Base-by-base conservation (phyloP, 2,113 vertebrate genomes). In the Thalassarche chlororhynchos region DNA sequence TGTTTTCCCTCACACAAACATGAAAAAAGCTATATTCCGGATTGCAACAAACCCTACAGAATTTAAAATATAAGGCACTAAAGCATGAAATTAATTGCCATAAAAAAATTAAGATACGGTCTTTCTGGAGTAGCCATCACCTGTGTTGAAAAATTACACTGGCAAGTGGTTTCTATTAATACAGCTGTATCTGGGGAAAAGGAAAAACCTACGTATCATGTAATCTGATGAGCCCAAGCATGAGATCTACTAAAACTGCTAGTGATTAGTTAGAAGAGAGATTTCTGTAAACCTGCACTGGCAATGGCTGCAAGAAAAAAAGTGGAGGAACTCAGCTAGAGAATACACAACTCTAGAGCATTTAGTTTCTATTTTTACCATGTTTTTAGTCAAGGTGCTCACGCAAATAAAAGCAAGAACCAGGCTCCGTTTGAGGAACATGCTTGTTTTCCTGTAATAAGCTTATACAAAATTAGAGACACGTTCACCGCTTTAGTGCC, bases 321-420 rank as follows among this genome's bases (percentile, higher is more conserved):
- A 58, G 15, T 1, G 0, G 49, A 90, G 36, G 34, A 92, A 64
- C 49, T 84, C 86, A 57, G 64, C 66, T 28, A 34, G 31, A 92
- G 89, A 87, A 78, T 13, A 91, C 42, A 55, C 65, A 87, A 66
- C 64, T 92, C 76, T 3, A n/a, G 32, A 95, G 74, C 51, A 64
- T 64, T 91, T 47, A 55, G 74, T 64, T 94, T 65, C 91, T 91
- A 82, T 92, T 97, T 97, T 92, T 95, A 94, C 64, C 80, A 29
- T 46, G 68, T 31, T 92, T 95, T 90, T 34, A 93, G 89, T 51
- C 77, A 82, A 93, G 64, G 69, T 89, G 69, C 38, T 94, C 66
- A 78, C 0, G 1, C 36, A 95, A 96, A 96, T 71, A 87, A 89
- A 86, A 92, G 44, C 58, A 44, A 95, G 54, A 92, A 58, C 23